A percentile compares a stretch with the other conserved stretches of the same genome.
phyloP scores from a whole-genome alignment of 30 jellyfish, hydroid and myxozoan genomes.

The Sanderia malayensis region DNA sequence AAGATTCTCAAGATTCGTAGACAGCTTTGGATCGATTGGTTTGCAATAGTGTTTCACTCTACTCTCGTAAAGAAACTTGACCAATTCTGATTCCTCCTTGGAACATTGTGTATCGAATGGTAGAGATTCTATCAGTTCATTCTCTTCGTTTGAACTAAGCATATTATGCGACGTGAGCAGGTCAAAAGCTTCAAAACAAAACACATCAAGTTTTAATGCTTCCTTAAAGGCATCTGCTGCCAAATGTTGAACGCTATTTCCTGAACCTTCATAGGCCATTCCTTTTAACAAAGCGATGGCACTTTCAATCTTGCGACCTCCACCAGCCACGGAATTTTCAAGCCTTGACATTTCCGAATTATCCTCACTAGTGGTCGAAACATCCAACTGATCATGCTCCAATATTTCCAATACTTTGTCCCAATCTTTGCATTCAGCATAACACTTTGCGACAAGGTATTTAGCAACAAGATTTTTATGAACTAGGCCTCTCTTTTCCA shows the following conservation, averaged over 20 bases:
- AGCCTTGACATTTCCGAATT: conserved; percentile 17
- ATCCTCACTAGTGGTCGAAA: conserved; percentile 22
- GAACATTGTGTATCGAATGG: conserved; percentile 72
- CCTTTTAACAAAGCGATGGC: conserved; percentile 71
- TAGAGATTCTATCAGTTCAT: conserved; percentile 62
- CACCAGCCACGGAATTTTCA: conserved; percentile 37
- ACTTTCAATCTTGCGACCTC: conserved; percentile 73
- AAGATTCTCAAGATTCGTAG: conserved; percentile 35
- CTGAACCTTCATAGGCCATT: conserved; percentile 79
- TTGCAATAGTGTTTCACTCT: conserved; percentile 56
- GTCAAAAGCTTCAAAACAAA: conserved; percentile 91
- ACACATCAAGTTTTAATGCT: conserved; percentile 79
- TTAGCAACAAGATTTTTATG: conserved; percentile 46
- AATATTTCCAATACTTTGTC: conserved; percentile 63
- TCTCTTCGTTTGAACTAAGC: conserved; percentile 78
- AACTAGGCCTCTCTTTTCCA: conserved; percentile 67
- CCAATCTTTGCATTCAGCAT: conserved; percentile 80
- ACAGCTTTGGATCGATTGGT: conserved; percentile 66
- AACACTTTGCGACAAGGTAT: conserved; percentile 78
- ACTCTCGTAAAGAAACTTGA: conserved; percentile 53
- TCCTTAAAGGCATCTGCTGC: conserved; percentile 86
- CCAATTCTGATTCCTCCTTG: conserved; percentile 59
- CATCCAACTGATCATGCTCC: conserved; percentile 58
- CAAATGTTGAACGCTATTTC: conserved; percentile 37
- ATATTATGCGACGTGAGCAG: conserved; percentile 64